Percentiles rank a stretch among this genome's conserved stretches.
Conservation (phyloP, 2,888 invertebrate species). For the Pristionchus arcanus region DNA sequence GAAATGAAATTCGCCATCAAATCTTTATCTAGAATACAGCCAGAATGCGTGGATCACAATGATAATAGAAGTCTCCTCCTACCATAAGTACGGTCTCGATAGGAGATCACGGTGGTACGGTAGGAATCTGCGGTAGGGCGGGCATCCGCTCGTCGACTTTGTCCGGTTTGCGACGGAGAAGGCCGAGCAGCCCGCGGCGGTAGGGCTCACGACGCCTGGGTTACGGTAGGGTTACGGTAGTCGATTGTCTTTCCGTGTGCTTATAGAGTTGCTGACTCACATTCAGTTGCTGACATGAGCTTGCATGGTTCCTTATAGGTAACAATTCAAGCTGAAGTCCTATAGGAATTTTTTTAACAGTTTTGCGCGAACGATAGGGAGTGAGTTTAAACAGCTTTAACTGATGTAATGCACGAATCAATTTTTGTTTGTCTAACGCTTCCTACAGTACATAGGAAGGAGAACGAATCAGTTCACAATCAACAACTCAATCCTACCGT, state of each 20-base stretch:
- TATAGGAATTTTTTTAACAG: too few species aligned
- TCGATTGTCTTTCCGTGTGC: too few species aligned
- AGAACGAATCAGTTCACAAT: too few species aligned
- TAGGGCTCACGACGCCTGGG: slow-evolving; percentile 38
- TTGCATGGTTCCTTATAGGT: too few species aligned
- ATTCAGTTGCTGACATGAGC: too few species aligned
- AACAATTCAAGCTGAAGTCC: too few species aligned
- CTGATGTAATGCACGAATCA: too few species aligned
- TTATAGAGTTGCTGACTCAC: too few species aligned
- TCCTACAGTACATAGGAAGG: too few species aligned
- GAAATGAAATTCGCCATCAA: background rate
- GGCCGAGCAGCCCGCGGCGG: slow-evolving; percentile 47
- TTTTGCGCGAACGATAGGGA: too few species aligned
- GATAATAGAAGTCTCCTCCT: background rate
- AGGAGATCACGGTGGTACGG: slow-evolving; percentile 36
- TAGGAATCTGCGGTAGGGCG: slow-evolving; percentile 32
- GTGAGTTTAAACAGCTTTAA: too few species aligned
- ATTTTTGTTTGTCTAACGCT: too few species aligned
- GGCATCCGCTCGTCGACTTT: slow-evolving; percentile 54
- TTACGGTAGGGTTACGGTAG: background rate
- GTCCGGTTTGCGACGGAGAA: slow-evolving; percentile 49
- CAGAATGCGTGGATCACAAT: background rate
- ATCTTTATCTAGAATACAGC: background rate
- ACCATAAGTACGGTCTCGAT: background rate
- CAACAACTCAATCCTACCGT: background rate